Percentiles rank a stretch among this genome's conserved stretches.
Conservation (phyloP, 2,113 vertebrate genomes). For the Willisornis vidua region DNA sequence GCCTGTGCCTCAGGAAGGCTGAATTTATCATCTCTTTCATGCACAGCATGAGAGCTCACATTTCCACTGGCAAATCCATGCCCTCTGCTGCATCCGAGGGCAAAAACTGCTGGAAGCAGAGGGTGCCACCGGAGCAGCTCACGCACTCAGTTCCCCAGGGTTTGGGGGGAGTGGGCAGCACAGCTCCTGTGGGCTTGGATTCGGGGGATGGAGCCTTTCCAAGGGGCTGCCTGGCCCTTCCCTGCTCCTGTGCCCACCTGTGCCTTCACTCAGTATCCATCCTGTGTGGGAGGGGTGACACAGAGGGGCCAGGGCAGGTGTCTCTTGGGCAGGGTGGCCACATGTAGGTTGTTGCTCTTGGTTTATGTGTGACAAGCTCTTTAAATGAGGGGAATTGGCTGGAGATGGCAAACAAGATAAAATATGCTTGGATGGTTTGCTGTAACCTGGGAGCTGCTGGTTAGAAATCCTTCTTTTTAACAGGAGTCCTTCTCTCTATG, state of each 20-base stretch:
- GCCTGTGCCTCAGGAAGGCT: background rate
- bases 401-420: background rate
- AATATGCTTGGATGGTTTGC: background rate
- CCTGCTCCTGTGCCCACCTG: background rate
- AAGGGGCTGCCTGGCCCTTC: background rate
- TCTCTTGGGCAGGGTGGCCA: background rate
- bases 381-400: background rate
- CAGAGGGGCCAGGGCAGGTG: background rate
- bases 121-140: background rate
- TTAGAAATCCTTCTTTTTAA: background rate
- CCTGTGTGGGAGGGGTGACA: background rate
- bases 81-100: background rate
- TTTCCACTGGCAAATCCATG: background rate
- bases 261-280: background rate
- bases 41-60: background rate
- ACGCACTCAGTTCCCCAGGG: fast-evolving
- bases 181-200: background rate
- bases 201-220: background rate
- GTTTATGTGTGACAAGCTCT: background rate
- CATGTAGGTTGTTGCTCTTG: background rate
- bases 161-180: background rate
- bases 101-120: background rate
- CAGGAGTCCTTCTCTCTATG: background rate
- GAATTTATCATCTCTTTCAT: background rate
- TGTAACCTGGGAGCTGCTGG: background rate